Evolutionary conservation across 2,113 vertebrate species (phyloP).

Genomic region (Corydoras sp.): DNA sequence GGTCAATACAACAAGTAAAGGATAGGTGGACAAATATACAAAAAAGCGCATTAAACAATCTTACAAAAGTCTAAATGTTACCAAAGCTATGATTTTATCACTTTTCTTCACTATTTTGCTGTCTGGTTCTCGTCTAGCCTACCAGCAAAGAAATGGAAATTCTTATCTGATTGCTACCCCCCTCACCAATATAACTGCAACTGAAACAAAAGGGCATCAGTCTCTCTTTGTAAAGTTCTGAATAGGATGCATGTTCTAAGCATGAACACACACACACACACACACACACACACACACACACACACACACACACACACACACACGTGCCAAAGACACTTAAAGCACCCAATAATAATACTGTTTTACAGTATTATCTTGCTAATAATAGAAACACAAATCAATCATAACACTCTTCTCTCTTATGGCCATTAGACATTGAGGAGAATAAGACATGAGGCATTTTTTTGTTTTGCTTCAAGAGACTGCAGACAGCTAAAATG

Average conservation of each 20-base stretch:
- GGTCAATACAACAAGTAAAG: conserved; percentile 26
- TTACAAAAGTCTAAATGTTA: conserved; percentile 8
- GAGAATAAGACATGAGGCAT: conserved; percentile 1
- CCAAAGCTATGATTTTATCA: conserved; percentile 16
- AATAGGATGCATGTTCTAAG: conserved; percentile 31
- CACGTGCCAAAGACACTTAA: not conserved
- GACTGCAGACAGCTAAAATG: not conserved
- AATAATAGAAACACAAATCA: conserved; percentile 12
- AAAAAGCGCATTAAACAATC: conserved; percentile 27
- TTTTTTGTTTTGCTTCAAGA: conserved; percentile 21
- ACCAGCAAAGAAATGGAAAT: conserved; percentile 25
- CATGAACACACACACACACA: not conserved
- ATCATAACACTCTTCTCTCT: not conserved
- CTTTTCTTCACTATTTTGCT: conserved; percentile 21
- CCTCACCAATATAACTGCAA: conserved; percentile 20
- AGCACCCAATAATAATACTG: not conserved
- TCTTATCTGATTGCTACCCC: conserved; percentile 17
- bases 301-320: too few species aligned
- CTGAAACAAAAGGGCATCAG: conserved; percentile 20
- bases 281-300: too few species aligned
- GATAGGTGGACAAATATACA: conserved; percentile 12
- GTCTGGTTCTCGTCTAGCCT: conserved; percentile 17
- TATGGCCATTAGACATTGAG: conserved; percentile 1
- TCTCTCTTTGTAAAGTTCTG: not conserved
- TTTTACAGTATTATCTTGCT: not conserved